Evolutionary conservation across 2,888 invertebrate species (phyloP).

Genomic region (Vanessa cardui): DNA sequence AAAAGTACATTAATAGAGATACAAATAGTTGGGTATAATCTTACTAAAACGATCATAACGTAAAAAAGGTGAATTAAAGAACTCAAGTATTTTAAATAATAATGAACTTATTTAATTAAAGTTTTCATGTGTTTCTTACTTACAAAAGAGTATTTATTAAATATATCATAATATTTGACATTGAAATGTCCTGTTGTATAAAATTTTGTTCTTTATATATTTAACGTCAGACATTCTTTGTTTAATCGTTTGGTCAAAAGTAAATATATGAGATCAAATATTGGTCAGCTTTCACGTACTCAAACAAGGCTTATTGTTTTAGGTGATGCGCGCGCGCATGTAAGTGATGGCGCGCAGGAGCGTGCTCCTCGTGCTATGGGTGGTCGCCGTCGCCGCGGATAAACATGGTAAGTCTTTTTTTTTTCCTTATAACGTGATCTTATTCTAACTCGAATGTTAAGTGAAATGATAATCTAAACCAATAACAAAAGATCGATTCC

Average conservation of each 20-base stretch:
- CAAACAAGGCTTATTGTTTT: slow-evolving; percentile 75
- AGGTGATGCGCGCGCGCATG: slow-evolving; percentile 76
- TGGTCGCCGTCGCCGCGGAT: slow-evolving; percentile 71
- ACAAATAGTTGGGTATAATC: not conserved
- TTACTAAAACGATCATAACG: too few species aligned
- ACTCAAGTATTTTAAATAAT: not conserved
- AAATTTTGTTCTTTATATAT: not conserved
- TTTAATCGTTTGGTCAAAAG: slow-evolving; percentile 31
- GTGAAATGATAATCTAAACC: too few species aligned
- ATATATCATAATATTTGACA: too few species aligned
- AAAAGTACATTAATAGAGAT: not conserved
- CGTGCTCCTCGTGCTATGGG: slow-evolving; percentile 76
- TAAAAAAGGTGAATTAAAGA: too few species aligned
- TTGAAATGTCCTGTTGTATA: not conserved
- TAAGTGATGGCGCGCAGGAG: slow-evolving; percentile 75
- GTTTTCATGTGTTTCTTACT: too few species aligned
- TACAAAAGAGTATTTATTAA: too few species aligned
- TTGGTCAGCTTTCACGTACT: slow-evolving; percentile 64
- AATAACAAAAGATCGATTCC: too few species aligned
- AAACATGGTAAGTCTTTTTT: slow-evolving; percentile 69
- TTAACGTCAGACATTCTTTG: slow-evolving; percentile 19
- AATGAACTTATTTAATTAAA: not conserved
- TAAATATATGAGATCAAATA: slow-evolving; percentile 55
- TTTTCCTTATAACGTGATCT: not conserved
- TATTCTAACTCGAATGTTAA: too few species aligned